Conservation (phyloP, 1,140 invertebrate genomes). For the Centruroides vittatus region DNA sequence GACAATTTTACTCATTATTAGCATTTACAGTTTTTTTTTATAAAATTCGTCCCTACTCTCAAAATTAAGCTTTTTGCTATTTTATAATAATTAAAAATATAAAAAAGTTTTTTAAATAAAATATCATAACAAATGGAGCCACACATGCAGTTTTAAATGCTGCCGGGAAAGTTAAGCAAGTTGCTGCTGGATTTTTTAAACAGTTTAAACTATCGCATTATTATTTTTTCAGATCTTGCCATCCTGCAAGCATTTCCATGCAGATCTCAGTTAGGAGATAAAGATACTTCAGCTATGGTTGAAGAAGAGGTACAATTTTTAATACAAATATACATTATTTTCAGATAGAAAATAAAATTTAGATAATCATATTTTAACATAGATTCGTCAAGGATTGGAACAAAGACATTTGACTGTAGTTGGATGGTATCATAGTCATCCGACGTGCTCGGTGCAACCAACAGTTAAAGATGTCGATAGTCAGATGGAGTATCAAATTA, state of each 20-base stretch:
- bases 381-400: constrained; percentile 70
- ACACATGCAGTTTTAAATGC: too few relatives aligned
- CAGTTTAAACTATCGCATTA: not conserved
- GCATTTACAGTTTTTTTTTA: too few relatives aligned
- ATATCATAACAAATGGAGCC: too few relatives aligned
- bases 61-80: too few relatives aligned
- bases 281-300: constrained; percentile 32
- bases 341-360: not conserved
- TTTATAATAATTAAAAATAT: too few relatives aligned
- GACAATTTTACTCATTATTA: too few relatives aligned
- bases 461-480: constrained; percentile 78
- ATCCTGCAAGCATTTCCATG: constrained; percentile 83
- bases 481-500: constrained; percentile 87
- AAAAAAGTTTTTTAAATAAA: too few relatives aligned
- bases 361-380: constrained; percentile 20
- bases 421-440: constrained; percentile 96
- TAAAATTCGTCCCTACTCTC: too few relatives aligned
- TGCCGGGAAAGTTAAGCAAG: too few relatives aligned
- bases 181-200: too few relatives aligned
- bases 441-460: constrained; percentile 68
- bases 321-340: not conserved
- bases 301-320: constrained; percentile 29
- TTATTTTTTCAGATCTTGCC: constrained; percentile 49
- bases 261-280: constrained; percentile 60
- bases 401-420: constrained; percentile 62